phyloP scores from a whole-genome alignment of 2,113 vertebrate species.

The Ploceus nigricollis region DNA sequence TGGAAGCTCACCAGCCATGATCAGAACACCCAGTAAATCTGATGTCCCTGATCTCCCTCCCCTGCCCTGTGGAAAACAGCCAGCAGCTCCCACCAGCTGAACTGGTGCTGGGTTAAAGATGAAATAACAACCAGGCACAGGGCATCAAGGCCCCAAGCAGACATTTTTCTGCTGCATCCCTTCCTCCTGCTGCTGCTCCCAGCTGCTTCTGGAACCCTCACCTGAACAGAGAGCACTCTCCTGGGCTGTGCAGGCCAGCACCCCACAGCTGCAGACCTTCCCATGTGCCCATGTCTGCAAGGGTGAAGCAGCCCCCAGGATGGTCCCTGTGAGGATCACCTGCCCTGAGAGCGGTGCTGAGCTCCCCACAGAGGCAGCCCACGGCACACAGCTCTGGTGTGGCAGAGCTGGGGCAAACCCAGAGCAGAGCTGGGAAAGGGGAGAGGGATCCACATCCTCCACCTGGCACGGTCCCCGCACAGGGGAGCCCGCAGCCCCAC shows the following conservation, averaged over 20 bases:
- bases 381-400: rapidly evolving
- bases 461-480: rapidly evolving
- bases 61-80: not conserved
- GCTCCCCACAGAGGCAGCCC: not conserved
- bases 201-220: not conserved
- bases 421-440: not conserved
- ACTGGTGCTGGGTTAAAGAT: rapidly evolving
- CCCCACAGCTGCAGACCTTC: too few relatives aligned
- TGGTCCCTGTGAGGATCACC: too few relatives aligned
- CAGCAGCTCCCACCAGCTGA: not conserved
- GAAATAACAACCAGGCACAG: not conserved
- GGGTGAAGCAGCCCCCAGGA: not conserved
- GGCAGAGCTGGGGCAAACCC: not conserved
- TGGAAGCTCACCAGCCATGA: not conserved
- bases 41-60: not conserved
- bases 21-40: not conserved
- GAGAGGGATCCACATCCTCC: rapidly evolving
- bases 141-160: rapidly evolving
- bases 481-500: rapidly evolving
- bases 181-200: not conserved
- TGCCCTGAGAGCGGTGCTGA: not conserved
- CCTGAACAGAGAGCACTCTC: too few relatives aligned
- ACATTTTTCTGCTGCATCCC: rapidly evolving
- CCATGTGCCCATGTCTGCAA: not conserved
- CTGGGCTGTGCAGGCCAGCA: not conserved